Conservation (phyloP, 2,888 invertebrate genomes). For the Branchipolynoe longqiensis region DNA sequence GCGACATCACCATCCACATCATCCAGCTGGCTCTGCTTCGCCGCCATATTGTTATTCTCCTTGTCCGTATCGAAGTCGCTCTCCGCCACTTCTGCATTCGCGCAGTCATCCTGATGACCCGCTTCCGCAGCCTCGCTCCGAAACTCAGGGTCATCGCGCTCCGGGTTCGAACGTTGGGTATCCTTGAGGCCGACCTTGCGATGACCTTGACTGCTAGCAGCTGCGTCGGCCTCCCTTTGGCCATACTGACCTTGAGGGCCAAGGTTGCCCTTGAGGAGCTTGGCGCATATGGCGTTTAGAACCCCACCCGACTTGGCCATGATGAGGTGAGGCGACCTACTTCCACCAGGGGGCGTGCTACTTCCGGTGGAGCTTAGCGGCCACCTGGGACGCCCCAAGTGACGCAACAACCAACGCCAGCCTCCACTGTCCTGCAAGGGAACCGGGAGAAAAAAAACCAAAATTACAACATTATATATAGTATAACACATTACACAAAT, state of each 20-base stretch:
- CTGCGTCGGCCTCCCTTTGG: neutral
- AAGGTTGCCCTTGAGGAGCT: slow-evolving; percentile 70
- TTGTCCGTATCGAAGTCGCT: slow-evolving; percentile 40
- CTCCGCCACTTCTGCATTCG: neutral
- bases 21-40: neutral
- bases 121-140: no score
- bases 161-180: neutral
- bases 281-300: slow-evolving; percentile 80
- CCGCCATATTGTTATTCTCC: slow-evolving; percentile 50
- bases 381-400: no score
- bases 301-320: slow-evolving; percentile 66
- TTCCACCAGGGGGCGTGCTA: no score
- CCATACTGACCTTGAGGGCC: no score
- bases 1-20: neutral
- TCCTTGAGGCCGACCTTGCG: neutral
- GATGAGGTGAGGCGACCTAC: no score
- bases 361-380: no score
- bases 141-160: no score
- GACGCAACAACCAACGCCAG: no score
- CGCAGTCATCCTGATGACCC: neutral
- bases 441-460: neutral
- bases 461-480: neutral
- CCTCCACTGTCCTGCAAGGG: slow-evolving; percentile 27
- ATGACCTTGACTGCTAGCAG: neutral
- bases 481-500: no score